These are phyloP conservation scores for Thysanoteuthis rhombus DNA, from an alignment of 2,888 invertebrate species.

Conservation along the genomic window DNA sequence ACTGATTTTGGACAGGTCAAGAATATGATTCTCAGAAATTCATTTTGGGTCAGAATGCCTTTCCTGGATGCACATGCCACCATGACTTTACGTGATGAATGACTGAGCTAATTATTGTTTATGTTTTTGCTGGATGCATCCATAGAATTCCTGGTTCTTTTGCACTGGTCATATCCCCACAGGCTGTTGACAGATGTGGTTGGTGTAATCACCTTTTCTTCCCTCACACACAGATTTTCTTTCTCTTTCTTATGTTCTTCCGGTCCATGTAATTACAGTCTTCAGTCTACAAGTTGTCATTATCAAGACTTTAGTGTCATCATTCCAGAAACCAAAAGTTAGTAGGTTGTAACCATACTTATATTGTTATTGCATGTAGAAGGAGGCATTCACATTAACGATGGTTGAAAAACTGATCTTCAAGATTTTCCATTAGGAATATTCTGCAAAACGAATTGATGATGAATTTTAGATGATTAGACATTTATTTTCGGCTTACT, in stretches of 20 bases:
- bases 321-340: not conserved
- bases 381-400: not conserved
- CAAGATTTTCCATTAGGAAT: not conserved
- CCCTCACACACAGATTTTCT: not conserved
- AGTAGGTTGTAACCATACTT: not conserved
- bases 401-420: not conserved
- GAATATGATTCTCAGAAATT: not conserved
- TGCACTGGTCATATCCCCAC: not conserved
- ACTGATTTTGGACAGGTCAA: not conserved
- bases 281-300: not conserved
- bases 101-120: not conserved
- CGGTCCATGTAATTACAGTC: not conserved
- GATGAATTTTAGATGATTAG: not conserved
- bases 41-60: not conserved
- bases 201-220: not conserved
- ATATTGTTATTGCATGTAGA: not conserved
- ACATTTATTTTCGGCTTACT: not conserved
- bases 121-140: not conserved
- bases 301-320: not conserved
- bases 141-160: not conserved
- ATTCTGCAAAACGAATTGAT: not conserved
- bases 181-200: not conserved
- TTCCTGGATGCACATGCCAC: not conserved
- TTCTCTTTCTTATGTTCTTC: not conserved
- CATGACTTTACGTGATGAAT: not conserved